Evolutionary conservation across 2,113 vertebrate genomes (phyloP).

Genomic region (Lophotis ruficrista): DNA sequence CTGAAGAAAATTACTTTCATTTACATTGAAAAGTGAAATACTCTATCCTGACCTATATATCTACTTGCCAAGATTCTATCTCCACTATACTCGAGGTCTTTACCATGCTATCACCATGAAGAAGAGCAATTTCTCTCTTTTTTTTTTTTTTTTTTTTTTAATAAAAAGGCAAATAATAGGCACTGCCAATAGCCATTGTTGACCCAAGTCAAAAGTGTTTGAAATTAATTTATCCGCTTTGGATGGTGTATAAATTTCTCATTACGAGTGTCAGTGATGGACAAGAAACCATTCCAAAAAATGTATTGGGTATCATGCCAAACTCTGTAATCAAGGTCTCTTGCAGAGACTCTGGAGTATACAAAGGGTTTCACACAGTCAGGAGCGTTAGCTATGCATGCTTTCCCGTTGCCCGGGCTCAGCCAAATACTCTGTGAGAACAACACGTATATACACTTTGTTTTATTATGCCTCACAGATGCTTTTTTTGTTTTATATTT

Average conservation of each 20-base stretch:
- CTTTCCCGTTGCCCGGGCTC: constrained; percentile 93
- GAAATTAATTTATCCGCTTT: constrained; percentile 92
- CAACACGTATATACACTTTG: constrained; percentile 84
- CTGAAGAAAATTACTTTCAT: constrained; percentile 46
- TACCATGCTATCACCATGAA: constrained; percentile 66
- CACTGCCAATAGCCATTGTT: constrained; percentile 86
- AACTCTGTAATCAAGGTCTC: constrained; percentile 87
- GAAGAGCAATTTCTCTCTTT: constrained; percentile 52
- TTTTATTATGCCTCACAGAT: constrained; percentile 83
- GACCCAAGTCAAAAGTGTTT: constrained; percentile 86
- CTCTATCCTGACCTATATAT: constrained; percentile 49
- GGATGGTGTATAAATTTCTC: constrained; percentile 89
- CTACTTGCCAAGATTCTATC: constrained; percentile 55
- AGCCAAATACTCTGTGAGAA: constrained; percentile 82
- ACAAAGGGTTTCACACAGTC: constrained; percentile 93
- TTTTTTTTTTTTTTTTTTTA: constrained; percentile 57
- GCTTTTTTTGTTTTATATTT: constrained; percentile 79
- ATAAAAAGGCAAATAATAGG: constrained; percentile 87
- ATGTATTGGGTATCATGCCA: constrained; percentile 88
- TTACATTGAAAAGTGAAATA: constrained; percentile 66
- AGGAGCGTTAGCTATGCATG: constrained; percentile 94
- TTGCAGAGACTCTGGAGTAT: constrained; percentile 78
- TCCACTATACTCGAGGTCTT: constrained; percentile 36
- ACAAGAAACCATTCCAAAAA: constrained; percentile 83
- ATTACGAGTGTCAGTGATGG: constrained; percentile 89